These are phyloP conservation scores for Pterois miles DNA, from an alignment of 2,797 vertebrate species.

Conservation along the genomic window DNA sequence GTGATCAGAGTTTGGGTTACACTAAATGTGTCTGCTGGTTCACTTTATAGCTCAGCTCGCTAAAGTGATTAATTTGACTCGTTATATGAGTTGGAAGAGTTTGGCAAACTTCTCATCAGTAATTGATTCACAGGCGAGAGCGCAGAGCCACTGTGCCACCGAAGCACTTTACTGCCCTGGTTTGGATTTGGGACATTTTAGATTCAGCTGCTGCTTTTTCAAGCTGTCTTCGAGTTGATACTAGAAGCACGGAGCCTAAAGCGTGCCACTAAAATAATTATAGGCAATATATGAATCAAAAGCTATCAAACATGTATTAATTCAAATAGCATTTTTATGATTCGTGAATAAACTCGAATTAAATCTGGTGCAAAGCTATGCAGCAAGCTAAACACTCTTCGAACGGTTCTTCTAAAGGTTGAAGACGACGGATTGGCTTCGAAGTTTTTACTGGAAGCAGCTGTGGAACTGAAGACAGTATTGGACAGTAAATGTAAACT, in stretches of 20 bases:
- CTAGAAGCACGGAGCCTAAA: neutral
- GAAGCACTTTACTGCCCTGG: constrained; percentile 18
- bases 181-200: constrained; percentile 27
- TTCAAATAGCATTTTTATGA: neutral
- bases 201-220: constrained; percentile 15
- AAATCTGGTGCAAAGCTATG: neutral
- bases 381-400: neutral
- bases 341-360: neutral
- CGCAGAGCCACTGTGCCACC: constrained; percentile 42
- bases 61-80: constrained; percentile 63
- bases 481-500: neutral
- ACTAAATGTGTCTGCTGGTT: constrained; percentile 52
- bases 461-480: neutral
- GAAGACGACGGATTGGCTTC: neutral
- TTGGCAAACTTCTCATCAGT: constrained; percentile 41
- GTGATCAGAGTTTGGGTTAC: constrained; percentile 46
- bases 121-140: constrained; percentile 50
- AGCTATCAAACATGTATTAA: neutral
- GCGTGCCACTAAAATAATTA: neutral
- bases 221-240: constrained; percentile 3
- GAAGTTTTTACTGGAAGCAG: neutral
- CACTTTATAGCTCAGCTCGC: constrained; percentile 43
- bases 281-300: neutral
- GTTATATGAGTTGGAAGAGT: constrained; percentile 47
- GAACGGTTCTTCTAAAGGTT: neutral